Conservation (phyloP, 2,113 vertebrate genomes). For the Campylorhamphus procurvoides region DNA sequence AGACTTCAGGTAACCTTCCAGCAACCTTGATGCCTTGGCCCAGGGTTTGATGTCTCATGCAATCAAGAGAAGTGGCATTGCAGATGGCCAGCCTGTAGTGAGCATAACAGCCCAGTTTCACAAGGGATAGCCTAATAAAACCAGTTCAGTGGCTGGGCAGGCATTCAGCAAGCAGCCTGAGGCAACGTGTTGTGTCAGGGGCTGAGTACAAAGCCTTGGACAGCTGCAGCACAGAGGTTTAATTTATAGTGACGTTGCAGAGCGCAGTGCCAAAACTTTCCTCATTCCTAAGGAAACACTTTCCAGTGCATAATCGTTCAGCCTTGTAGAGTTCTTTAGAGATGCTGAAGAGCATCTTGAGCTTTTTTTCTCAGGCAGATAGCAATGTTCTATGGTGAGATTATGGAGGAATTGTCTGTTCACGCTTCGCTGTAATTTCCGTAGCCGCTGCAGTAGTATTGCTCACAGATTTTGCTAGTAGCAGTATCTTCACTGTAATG, state of each 20-base stretch:
- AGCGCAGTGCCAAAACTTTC: not conserved
- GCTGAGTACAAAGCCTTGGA: constrained; percentile 32
- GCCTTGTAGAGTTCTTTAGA: not conserved
- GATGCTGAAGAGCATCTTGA: not conserved
- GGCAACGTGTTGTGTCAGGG: not conserved
- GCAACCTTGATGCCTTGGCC: not conserved
- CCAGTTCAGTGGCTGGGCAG: not conserved
- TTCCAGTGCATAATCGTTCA: not conserved
- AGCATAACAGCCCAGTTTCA: not conserved
- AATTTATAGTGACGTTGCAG: constrained; percentile 16
- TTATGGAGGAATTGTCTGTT: not conserved
- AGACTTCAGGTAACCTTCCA: not conserved
- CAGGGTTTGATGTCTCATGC: not conserved
- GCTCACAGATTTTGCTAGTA: not conserved
- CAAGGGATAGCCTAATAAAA: not conserved
- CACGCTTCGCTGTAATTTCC: not conserved
- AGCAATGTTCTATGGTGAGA: not conserved
- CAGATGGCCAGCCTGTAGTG: not conserved
- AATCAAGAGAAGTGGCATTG: accelerated
- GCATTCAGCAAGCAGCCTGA: constrained; percentile 5
- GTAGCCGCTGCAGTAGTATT: not conserved
- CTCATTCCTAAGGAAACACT: constrained; percentile 15
- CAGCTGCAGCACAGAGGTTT: constrained; percentile 44
- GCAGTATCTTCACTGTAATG: not conserved
- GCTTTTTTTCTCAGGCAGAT: not conserved